phyloP scores from a whole-genome alignment of 2,797 vertebrate species.

The Lepus oiostolus region DNA sequence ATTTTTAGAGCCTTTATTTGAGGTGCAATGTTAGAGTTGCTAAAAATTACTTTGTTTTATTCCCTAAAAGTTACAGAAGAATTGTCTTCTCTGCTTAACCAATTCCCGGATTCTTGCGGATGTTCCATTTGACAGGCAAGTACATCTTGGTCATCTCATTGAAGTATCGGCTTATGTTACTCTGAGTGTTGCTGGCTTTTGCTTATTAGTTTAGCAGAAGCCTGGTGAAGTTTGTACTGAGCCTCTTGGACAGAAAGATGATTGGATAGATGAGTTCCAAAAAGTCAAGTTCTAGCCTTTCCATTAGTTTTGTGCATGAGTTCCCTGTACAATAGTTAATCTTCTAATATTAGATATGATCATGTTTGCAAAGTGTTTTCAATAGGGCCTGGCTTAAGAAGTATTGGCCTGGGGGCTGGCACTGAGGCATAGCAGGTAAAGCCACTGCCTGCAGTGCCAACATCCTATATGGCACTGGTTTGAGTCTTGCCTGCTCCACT shows the following conservation, averaged over 20 bases:
- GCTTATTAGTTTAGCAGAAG: background rate
- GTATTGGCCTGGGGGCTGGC: background rate
- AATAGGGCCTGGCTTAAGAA: background rate
- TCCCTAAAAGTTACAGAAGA: slow-evolving; percentile 94
- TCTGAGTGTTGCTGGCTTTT: slow-evolving; percentile 24
- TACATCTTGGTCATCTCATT: slow-evolving; percentile 44
- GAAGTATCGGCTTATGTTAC: background rate
- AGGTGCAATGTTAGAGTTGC: slow-evolving; percentile 26
- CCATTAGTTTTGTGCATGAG: background rate
- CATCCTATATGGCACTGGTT: too few species aligned
- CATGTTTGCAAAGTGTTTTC: background rate
- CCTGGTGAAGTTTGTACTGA: background rate
- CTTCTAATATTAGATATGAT: background rate
- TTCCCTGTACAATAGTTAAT: slow-evolving; percentile 23
- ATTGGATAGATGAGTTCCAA: background rate
- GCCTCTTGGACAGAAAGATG: background rate
- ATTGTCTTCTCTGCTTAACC: slow-evolving; percentile 95
- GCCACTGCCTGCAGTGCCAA: too few species aligned
- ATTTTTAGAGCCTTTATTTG: slow-evolving; percentile 13
- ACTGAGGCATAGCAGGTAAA: too few species aligned
- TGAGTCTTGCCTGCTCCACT: too few species aligned
- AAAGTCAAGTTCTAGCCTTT: background rate
- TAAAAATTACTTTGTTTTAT: slow-evolving; percentile 71
- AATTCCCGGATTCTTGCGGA: slow-evolving; percentile 95
- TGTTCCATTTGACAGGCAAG: slow-evolving; percentile 95